phyloP scores from a whole-genome alignment of 2,797 vertebrate genomes.

The Xiphophorus birchmanni region DNA sequence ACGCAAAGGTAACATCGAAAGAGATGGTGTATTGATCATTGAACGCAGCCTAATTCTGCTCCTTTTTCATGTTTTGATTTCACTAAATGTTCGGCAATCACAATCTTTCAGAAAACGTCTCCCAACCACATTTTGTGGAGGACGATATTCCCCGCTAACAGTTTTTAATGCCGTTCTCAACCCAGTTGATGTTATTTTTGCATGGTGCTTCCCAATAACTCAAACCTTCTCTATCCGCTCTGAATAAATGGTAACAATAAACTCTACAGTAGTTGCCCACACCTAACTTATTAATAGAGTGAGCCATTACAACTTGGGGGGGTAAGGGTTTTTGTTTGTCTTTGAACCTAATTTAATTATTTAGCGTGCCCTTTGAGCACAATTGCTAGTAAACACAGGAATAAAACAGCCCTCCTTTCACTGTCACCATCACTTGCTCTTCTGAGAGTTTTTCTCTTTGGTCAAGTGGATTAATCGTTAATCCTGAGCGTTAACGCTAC shows the following conservation, averaged over 20 bases:
- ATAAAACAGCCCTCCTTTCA: slow-evolving; percentile 28
- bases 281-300: neutral
- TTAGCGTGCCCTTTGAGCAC: slow-evolving; percentile 29
- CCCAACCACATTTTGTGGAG: neutral
- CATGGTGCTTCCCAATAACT: neutral
- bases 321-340: neutral
- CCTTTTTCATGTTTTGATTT: neutral
- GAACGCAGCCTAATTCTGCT: neutral
- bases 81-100: neutral
- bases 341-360: slow-evolving; percentile 48
- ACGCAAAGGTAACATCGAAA: too few species aligned
- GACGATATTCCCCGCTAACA: neutral
- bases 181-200: neutral
- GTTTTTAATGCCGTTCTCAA: neutral
- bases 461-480: slow-evolving; percentile 39
- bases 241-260: neutral
- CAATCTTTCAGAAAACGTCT: neutral
- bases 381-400: slow-evolving; percentile 24
- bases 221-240: neutral
- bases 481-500: slow-evolving; percentile 23
- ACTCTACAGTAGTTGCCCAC: neutral
- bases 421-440: slow-evolving; percentile 14
- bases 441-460: slow-evolving; percentile 15
- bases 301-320: neutral
- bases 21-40: neutral